Base-by-base conservation (phyloP, 2,113 vertebrate genomes). In the Agelaius phoeniceus region DNA sequence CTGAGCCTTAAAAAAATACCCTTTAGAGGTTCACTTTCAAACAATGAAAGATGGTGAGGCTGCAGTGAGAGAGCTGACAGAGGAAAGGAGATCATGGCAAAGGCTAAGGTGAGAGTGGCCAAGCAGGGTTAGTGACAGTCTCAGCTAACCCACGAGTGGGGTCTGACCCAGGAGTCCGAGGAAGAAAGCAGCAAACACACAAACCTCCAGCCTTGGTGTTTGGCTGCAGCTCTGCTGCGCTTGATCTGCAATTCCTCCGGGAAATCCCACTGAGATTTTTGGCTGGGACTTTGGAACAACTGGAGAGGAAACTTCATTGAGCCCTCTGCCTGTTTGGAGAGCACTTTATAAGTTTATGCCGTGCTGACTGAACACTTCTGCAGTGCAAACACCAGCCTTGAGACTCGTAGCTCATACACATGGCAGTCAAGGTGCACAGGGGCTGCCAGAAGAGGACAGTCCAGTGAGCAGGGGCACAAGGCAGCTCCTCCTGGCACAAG, bases 191-290 rank as follows among this genome's bases (percentile, higher is more conserved):
- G 68, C 67, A 55, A 80, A 84, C 2, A 59, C 41, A 71, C 52
- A 67, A 72, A 48, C 33, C 48, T 88, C 63, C 94, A 90, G 83
- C 68, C 73, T 83, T 41, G 75, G 83, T 19, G 1, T 54, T 80
- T 66, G 73, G 75, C 96, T 66, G 88, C 72, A 66, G 85, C 51
- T 83, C 75, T 49, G 57, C 75, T 67, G 82, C 0, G 10, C 75
- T 91, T 75, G 46, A 92, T 91, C 89, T 93, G 66, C 55, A 93
- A 82, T 87, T 87, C 95, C 95, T 91, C 58, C 0, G 54, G 93
- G 94, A 97, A 95, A 93, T 95, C 94, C 89, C 66, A 69, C 89
- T 82, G 87, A 95, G 93, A 91, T 95, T 96, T 94, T 96, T 96
- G 96, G 96, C 95, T 3, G 16, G 21, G 74, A 66, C 87, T 95